Base-by-base conservation (phyloP, 2,888 invertebrate genomes). In the Amblyteles armatorius region DNA sequence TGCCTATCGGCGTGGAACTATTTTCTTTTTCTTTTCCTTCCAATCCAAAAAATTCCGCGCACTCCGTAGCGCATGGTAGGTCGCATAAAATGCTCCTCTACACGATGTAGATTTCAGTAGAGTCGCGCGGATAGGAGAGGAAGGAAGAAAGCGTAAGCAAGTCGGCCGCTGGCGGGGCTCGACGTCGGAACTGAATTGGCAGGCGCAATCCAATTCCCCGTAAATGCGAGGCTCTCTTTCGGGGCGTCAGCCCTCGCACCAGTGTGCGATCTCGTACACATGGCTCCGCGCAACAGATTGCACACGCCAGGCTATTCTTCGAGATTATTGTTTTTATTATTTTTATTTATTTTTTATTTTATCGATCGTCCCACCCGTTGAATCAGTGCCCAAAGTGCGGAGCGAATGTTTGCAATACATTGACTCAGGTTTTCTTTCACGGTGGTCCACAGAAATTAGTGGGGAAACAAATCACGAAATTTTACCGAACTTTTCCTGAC, bases 141-240 rank as follows among this genome's bases (percentile, higher is more conserved):
- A 44, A 44, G 3, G 44, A 5, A 1, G 19, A 52, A 6, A 52
- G 19, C 52, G 52, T 52, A 19, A 26, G 50, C 60, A 4, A 60
- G 63, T 50, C 63, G 11, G 77, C 55, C 77, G 26, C 67, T 52
- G 65, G 77, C 65, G 29, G 67, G 33, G 16, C n/a, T 29, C 67
- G 52, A 65, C 16, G 79, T 60, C 63, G 50, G 19, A 78, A 77
- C 60, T 67, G 68, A 74, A 81, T 71, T 63, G 74, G 69, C 74
- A 55, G 79, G 69, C 57, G 79, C 79, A 82, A 85, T 82, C 77
- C 84, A 85, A 82, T 85, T 82, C 63, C 13, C 69, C 44, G 79
- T 68, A 65, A 82, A 79, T 85, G 79, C 71, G 74, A 79, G 81
- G 68, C 22, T 65, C 60, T 33, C 33, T 33, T 60, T 52, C 60